A percentile compares a stretch with the other conserved stretches of the same genome.
Evolutionary conservation across 2,797 vertebrate species (phyloP).

Genomic region (Pristis pectinata): DNA sequence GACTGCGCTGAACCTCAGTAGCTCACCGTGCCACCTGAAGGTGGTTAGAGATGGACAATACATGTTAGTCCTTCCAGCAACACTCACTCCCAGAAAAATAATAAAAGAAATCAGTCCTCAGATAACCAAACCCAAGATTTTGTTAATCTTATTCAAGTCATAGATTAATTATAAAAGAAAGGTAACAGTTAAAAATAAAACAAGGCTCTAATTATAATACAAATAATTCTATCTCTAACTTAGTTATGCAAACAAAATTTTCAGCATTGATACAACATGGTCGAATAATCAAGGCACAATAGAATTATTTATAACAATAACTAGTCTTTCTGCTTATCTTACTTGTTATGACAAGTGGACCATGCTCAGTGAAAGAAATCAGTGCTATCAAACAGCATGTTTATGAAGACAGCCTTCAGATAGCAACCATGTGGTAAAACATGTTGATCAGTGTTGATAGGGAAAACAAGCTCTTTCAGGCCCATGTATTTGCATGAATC

Average conservation of each 20-base stretch:
- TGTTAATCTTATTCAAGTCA: neutral
- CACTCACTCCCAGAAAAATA: no score
- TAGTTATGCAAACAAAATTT: neutral
- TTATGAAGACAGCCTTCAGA: neutral
- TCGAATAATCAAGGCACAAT: neutral
- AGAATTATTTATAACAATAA: slow-evolving; percentile 22
- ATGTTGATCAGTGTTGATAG: slow-evolving; percentile 2
- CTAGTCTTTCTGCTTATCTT: neutral
- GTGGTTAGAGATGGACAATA: no score
- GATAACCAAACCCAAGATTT: neutral
- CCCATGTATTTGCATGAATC: neutral
- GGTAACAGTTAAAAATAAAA: neutral
- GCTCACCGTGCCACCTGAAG: no score
- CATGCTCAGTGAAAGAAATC: neutral
- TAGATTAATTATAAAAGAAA: neutral
- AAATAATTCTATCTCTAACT: neutral
- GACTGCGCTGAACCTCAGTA: no score
- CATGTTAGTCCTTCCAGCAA: no score
- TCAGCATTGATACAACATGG: neutral
- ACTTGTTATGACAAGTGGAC: neutral
- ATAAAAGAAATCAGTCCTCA: no score
- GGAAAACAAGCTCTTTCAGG: slow-evolving; percentile 30
- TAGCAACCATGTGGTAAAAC: neutral
- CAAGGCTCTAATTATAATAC: no score
- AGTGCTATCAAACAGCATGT: neutral